phyloP scores from a whole-genome alignment of 1,140 invertebrate genomes.

The Cyclargus thomasi region DNA sequence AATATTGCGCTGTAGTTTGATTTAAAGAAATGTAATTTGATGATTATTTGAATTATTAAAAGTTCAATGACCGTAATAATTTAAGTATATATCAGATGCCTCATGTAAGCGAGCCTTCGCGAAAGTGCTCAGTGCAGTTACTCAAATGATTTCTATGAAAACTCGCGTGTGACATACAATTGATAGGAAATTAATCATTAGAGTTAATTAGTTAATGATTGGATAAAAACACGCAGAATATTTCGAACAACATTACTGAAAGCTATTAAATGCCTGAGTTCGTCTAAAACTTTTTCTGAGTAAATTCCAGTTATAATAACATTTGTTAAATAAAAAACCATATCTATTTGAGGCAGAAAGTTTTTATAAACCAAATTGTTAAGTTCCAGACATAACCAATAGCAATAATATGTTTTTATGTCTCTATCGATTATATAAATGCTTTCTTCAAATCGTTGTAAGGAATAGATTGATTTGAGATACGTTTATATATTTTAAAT shows the following conservation, averaged over 20 bases:
- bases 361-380: not conserved
- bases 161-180: conserved; percentile 35
- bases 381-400: not conserved
- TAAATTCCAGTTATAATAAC: not conserved
- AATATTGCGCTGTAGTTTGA: no score
- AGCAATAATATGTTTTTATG: not conserved
- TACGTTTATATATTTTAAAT: not conserved
- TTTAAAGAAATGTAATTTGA: no score
- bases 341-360: not conserved
- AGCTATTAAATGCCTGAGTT: not conserved
- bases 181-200: conserved; percentile 37
- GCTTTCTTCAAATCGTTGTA: not conserved
- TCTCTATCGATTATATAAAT: not conserved
- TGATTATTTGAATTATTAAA: not conserved
- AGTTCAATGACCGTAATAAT: not conserved
- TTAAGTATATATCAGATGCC: conserved; percentile 22
- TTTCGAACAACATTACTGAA: conserved; percentile 12
- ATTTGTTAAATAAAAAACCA: conserved; percentile 2
- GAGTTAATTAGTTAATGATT: not conserved
- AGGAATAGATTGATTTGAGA: not conserved
- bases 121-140: conserved; percentile 36
- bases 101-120: conserved; percentile 27
- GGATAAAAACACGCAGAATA: conserved; percentile 12
- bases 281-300: not conserved
- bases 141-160: conserved; percentile 43